These are phyloP conservation scores for Ovis aries DNA, from an alignment of 2,113 vertebrate genomes.

Conservation along the genomic window DNA sequence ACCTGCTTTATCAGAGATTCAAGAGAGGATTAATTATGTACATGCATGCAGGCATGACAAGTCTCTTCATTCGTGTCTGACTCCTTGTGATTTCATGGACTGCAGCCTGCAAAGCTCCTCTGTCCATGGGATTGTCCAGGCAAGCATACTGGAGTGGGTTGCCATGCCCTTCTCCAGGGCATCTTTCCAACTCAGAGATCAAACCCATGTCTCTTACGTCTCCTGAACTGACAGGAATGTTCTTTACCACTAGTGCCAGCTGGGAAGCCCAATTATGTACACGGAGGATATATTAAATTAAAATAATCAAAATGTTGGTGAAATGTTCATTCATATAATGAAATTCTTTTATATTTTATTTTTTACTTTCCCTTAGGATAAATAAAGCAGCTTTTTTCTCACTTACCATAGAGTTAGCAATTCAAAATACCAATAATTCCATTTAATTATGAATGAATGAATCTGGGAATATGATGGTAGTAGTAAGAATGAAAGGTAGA, in stretches of 20 bases:
- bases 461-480: background rate
- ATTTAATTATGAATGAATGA: background rate
- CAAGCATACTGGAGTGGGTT: background rate
- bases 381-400: background rate
- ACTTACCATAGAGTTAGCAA: background rate
- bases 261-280: background rate
- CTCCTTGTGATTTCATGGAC: background rate
- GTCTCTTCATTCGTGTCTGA: background rate
- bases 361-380: background rate
- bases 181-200: background rate
- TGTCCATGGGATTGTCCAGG: background rate
- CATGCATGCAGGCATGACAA: background rate
- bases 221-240: background rate
- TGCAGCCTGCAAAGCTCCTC: background rate
- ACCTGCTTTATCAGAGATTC: background rate
- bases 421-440: background rate
- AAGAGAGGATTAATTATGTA: background rate
- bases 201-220: background rate
- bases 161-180: background rate
- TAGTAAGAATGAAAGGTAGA: background rate
- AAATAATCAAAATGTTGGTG: background rate
- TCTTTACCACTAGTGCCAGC: background rate
- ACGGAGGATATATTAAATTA: background rate
- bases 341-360: background rate
- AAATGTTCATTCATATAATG: background rate